These are phyloP conservation scores for Patella caerulea DNA, from an alignment of 2,888 invertebrate species.

Conservation along the genomic window DNA sequence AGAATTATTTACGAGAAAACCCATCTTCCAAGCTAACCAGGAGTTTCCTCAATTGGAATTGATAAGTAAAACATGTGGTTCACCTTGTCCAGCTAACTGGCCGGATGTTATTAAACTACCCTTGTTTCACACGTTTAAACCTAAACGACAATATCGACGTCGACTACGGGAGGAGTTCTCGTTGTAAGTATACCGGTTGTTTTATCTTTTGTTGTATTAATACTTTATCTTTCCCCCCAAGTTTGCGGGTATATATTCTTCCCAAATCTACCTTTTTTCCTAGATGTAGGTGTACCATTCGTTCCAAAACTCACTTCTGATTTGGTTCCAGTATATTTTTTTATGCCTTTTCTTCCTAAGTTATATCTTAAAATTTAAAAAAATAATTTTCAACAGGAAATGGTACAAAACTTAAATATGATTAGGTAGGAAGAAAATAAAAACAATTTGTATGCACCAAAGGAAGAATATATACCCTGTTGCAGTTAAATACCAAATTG, in stretches of 20 bases:
- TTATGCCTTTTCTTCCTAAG: not conserved
- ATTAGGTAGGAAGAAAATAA: too few species aligned
- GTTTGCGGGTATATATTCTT: too few species aligned
- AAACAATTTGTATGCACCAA: too few species aligned
- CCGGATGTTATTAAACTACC: conserved; percentile 95
- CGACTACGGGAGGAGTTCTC: conserved; percentile 92
- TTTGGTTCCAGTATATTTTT: not conserved
- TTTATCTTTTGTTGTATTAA: not conserved
- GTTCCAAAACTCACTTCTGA: not conserved
- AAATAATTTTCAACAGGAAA: too few species aligned
- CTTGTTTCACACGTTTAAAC: conserved; percentile 90
- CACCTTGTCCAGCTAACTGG: conserved; percentile 96
- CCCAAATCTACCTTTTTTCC: not conserved
- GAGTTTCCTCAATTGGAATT: conserved; percentile 95
- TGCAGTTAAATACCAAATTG: too few species aligned
- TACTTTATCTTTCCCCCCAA: not conserved
- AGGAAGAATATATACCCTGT: too few species aligned
- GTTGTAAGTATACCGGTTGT: conserved; percentile 74
- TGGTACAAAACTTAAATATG: too few species aligned
- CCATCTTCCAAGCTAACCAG: conserved; percentile 93
- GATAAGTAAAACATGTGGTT: conserved; percentile 94
- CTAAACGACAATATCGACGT: conserved; percentile 90
- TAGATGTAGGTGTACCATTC: not conserved
- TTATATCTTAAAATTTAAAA: too few species aligned
- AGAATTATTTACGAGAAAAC: conserved; percentile 95